phyloP scores from a whole-genome alignment of 1,140 invertebrate genomes.

The Danaus melanippus region DNA sequence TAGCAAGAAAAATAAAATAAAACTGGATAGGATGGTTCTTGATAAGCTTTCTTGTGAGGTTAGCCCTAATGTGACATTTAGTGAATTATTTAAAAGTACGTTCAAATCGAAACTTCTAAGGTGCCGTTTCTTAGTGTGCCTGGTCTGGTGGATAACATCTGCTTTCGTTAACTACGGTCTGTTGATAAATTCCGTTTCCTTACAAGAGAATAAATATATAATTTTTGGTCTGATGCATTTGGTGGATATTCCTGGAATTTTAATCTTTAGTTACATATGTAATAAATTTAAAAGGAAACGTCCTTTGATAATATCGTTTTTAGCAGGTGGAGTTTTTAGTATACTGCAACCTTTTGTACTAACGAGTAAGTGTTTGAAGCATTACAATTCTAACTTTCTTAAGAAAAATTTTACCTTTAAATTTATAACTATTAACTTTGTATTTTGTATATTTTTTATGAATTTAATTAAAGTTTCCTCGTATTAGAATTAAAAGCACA shows the following conservation, averaged over 20 bases:
- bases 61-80: constrained; percentile 20
- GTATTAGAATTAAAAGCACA: no score
- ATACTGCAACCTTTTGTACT: constrained; percentile 48
- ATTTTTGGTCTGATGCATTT: constrained; percentile 77
- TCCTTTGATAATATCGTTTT: constrained; percentile 43
- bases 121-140: constrained; percentile 71
- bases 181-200: constrained; percentile 81
- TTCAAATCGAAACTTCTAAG: constrained; percentile 39
- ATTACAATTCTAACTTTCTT: no score
- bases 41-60: constrained; percentile 35
- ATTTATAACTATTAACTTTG: no score
- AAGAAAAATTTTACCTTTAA: no score
- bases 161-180: constrained; percentile 86
- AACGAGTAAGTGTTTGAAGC: constrained; percentile 31
- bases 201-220: constrained; percentile 79
- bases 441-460: no score
- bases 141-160: constrained; percentile 79
- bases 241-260: constrained; percentile 79
- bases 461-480: no score
- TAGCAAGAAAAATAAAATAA: constrained; percentile 41
- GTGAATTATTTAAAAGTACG: constrained; percentile 31
- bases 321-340: constrained; percentile 39
- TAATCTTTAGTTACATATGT: constrained; percentile 62
- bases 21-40: constrained; percentile 31
- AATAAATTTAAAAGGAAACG: constrained; percentile 42